Evolutionary conservation across 2,113 vertebrate species (phyloP).

Genomic region (Triplophysa tibetana): DNA sequence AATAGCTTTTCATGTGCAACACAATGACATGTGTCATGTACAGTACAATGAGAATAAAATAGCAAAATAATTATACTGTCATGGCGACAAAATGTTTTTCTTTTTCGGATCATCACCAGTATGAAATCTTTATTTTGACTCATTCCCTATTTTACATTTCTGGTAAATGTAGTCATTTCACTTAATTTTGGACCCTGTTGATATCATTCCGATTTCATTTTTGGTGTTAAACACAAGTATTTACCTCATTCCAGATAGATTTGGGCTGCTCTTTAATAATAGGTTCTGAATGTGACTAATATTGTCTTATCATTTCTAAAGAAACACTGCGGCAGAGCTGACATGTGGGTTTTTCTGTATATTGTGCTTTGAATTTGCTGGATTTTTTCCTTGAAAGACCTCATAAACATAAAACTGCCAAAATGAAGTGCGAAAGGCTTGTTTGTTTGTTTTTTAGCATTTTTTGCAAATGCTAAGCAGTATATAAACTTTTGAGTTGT

Average conservation of each 20-base stretch:
- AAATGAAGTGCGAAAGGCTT: constrained; percentile 45
- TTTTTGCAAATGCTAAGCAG: constrained; percentile 42
- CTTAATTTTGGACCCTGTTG: constrained; percentile 26
- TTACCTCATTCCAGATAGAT: constrained; percentile 52
- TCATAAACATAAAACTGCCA: constrained; percentile 55
- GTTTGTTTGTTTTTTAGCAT: constrained; percentile 7
- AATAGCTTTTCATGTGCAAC: too few species aligned
- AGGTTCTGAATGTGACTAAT: constrained; percentile 43
- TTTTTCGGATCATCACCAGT: too few species aligned
- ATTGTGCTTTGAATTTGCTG: constrained; percentile 54
- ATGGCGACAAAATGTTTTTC: too few species aligned
- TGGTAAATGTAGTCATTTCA: background rate
- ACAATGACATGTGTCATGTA: too few species aligned
- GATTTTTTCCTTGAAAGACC: constrained; percentile 38
- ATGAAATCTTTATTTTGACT: background rate
- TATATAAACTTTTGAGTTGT: constrained; percentile 36
- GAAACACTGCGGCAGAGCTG: constrained; percentile 42
- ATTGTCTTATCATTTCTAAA: constrained; percentile 40
- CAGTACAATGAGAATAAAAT: too few species aligned
- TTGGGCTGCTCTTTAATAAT: constrained; percentile 45
- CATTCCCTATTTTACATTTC: too few species aligned
- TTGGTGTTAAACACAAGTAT: constrained; percentile 50
- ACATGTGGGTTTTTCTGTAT: constrained; percentile 43
- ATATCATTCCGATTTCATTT: constrained; percentile 29
- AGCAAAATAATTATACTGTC: too few species aligned